Evolutionary conservation across 1,140 invertebrate species (phyloP).

Genomic region (Lepidostoma basale): DNA sequence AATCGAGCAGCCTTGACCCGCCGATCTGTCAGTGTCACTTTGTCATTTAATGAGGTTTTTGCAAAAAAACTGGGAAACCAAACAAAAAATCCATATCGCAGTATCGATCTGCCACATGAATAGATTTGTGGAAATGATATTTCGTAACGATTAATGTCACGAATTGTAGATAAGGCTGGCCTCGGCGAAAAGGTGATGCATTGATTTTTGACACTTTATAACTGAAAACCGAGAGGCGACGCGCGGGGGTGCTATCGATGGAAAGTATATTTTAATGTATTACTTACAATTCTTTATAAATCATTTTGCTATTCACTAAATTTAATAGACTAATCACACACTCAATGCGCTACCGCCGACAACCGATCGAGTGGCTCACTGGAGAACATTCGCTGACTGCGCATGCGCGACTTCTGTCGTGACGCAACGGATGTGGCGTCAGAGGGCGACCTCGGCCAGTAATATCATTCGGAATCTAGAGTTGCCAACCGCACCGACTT

Average conservation of each 20-base stretch:
- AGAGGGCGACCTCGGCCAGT: not conserved
- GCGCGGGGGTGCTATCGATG: not conserved
- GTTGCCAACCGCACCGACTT: too few relatives aligned
- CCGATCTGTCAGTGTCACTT: constrained; percentile 34
- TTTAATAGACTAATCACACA: constrained; percentile 36
- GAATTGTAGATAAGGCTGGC: constrained; percentile 28
- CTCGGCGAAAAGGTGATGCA: constrained; percentile 15
- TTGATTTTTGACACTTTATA: constrained; percentile 37
- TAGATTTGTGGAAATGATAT: not conserved
- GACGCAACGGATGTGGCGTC: constrained; percentile 37
- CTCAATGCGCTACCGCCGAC: constrained; percentile 33
- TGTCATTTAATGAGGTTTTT: not conserved
- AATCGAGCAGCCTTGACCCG: constrained; percentile 35
- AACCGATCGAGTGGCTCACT: constrained; percentile 27
- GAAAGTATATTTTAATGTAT: not conserved
- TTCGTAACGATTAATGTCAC: constrained; percentile 29
- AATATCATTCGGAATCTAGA: not conserved
- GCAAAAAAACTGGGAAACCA: not conserved
- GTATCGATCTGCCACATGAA: constrained; percentile 23
- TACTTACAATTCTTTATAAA: constrained; percentile 40
- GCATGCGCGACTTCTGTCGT: constrained; percentile 23
- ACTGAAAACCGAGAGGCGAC: constrained; percentile 16
- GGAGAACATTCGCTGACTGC: constrained; percentile 16
- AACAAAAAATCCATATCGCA: not conserved
- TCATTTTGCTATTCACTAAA: constrained; percentile 39